phyloP scores from a whole-genome alignment of 2,113 vertebrate species.

The Colaptes auratus region DNA sequence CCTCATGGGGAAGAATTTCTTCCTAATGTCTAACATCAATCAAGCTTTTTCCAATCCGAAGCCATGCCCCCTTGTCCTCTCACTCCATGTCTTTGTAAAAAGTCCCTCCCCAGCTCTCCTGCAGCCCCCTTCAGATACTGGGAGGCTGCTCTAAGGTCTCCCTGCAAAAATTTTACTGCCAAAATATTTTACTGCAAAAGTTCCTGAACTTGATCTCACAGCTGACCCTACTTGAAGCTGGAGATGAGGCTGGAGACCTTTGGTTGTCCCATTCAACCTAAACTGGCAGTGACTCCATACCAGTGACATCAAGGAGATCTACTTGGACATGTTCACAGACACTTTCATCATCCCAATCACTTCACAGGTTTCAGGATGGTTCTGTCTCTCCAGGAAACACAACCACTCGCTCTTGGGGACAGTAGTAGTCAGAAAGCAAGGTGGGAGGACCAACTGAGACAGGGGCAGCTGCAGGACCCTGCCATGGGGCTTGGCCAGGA shows the following conservation, averaged over 20 bases:
- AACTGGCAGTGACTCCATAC: not conserved
- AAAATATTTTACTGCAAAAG: not conserved
- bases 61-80: no score
- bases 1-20: no score
- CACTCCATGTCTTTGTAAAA: no score
- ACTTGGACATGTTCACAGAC: rapidly evolving
- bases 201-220: not conserved
- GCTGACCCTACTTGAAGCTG: not conserved
- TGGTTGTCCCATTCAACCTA: not conserved
- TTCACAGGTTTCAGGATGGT: not conserved
- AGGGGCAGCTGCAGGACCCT: not conserved
- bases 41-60: no score
- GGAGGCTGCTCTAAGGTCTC: no score
- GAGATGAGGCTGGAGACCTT: not conserved
- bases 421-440: not conserved
- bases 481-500: not conserved
- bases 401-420: not conserved
- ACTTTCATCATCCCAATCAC: not conserved
- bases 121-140: no score
- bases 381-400: not conserved
- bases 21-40: no score
- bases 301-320: not conserved
- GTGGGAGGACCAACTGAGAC: not conserved
- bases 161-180: no score
- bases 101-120: no score